phyloP scores from a whole-genome alignment of 2,113 vertebrate genomes.

The Lophius piscatorius region DNA sequence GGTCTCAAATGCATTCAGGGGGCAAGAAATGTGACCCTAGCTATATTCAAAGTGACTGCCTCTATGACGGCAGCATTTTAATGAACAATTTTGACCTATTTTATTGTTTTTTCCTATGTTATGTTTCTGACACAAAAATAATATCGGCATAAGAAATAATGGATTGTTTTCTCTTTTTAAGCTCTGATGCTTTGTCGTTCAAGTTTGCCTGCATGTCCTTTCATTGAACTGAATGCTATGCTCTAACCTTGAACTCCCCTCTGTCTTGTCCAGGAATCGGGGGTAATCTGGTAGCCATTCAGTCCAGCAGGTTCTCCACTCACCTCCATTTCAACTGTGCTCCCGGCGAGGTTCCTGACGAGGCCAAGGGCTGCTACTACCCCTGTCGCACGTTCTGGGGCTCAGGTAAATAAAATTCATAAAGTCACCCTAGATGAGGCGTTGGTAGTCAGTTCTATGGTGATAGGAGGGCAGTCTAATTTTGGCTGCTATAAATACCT shows the following conservation, averaged over 20 bases:
- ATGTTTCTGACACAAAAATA: neutral
- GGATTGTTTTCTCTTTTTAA: too few species aligned
- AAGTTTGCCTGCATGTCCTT: too few species aligned
- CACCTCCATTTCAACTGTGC: constrained; percentile 92
- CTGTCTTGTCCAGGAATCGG: constrained; percentile 86
- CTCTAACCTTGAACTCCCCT: neutral
- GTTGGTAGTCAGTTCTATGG: neutral
- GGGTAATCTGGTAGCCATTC: constrained; percentile 97
- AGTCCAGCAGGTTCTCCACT: constrained; percentile 97
- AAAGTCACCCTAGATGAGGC: neutral
- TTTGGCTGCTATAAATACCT: neutral
- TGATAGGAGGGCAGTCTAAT: neutral
- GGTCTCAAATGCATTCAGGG: too few species aligned
- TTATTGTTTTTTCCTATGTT: too few species aligned
- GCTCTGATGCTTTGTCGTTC: too few species aligned
- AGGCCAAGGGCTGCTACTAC: constrained; percentile 89
- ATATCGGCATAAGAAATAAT: too few species aligned
- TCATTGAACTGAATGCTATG: neutral
- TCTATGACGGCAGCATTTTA: too few species aligned
- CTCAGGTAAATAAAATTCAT: constrained; percentile 78
- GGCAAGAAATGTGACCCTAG: too few species aligned
- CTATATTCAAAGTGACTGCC: too few species aligned
- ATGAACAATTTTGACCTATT: neutral
- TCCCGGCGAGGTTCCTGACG: constrained; percentile 91
- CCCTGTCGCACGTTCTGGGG: constrained; percentile 93